A percentile compares a stretch with the other conserved stretches of the same genome.
Evolutionary conservation across 1,140 invertebrate genomes (phyloP).

Genomic region (Halesus radiatus): DNA sequence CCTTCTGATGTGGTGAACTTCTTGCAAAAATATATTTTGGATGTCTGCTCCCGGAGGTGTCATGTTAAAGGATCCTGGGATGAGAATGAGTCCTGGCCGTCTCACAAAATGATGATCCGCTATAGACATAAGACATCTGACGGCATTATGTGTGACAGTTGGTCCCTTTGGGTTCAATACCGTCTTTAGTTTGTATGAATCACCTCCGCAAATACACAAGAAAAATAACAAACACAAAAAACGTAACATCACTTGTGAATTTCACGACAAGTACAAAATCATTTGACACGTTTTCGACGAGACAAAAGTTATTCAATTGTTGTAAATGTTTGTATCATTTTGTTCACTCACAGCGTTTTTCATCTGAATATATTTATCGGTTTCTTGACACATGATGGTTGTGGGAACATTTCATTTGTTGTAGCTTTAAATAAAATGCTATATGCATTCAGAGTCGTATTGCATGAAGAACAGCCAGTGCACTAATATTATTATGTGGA

Average conservation of each 20-base stretch:
- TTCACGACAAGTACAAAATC: too few species aligned
- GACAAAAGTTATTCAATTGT: too few species aligned
- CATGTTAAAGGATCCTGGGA: slow-evolving; percentile 59
- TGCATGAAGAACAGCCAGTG: too few species aligned
- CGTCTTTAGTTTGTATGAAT: slow-evolving; percentile 23
- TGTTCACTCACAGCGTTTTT: too few species aligned
- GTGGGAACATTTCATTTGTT: not conserved
- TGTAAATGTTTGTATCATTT: too few species aligned
- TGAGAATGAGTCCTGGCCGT: slow-evolving; percentile 60
- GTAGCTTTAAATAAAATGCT: too few species aligned
- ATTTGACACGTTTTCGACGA: too few species aligned
- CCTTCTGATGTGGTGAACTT: slow-evolving; percentile 58
- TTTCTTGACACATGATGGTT: not conserved
- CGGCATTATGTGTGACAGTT: slow-evolving; percentile 60
- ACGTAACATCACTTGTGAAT: too few species aligned
- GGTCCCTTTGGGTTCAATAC: slow-evolving; percentile 60
- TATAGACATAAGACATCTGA: slow-evolving; percentile 61
- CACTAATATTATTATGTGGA: too few species aligned
- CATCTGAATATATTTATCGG: too few species aligned
- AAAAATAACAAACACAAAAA: not conserved
- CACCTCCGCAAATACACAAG: not conserved
- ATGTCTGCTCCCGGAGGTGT: slow-evolving; percentile 59
- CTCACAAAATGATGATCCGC: slow-evolving; percentile 60
- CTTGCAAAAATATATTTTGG: slow-evolving; percentile 59
- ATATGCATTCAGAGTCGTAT: too few species aligned